Conservation (phyloP, 2,888 invertebrate species). For the Anorthoa munda region DNA sequence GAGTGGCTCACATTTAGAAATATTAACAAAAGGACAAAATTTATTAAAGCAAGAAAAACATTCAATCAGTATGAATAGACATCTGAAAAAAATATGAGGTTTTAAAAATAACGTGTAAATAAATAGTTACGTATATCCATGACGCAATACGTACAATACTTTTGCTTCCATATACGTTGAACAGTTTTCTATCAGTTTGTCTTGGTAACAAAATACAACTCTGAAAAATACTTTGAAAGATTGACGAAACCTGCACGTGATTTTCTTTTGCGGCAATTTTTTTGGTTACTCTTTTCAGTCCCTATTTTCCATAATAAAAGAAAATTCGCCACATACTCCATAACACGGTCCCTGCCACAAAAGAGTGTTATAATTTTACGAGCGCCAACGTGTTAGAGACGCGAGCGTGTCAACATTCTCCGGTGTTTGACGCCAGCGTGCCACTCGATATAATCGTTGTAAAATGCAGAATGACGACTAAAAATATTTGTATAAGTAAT, state of each 20-base stretch:
- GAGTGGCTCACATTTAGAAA: not conserved
- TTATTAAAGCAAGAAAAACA: not conserved
- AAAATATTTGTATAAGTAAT: not conserved
- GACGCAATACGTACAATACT: too few relatives aligned
- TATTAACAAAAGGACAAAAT: not conserved
- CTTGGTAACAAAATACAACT: too few relatives aligned
- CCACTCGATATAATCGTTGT: conserved; percentile 43
- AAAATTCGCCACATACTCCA: not conserved
- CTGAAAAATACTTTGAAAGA: not conserved
- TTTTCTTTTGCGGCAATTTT: not conserved
- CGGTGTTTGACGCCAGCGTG: conserved; percentile 21
- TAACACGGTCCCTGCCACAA: conserved; percentile 20
- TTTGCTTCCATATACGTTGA: too few relatives aligned
- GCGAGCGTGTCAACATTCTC: conserved; percentile 43
- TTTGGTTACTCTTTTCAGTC: conserved; percentile 16
- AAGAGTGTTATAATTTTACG: conserved; percentile 39
- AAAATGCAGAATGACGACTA: not conserved
- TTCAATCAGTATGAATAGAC: too few relatives aligned
- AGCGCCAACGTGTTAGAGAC: conserved; percentile 13
- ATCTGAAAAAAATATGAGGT: too few relatives aligned
- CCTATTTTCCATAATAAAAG: conserved; percentile 27
- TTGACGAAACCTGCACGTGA: not conserved
- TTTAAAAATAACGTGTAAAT: too few relatives aligned
- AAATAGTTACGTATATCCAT: too few relatives aligned
- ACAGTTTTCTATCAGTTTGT: too few relatives aligned